These are phyloP conservation scores for Lasiurus borealis DNA, from an alignment of 2,113 vertebrate species.

Conservation along the genomic window DNA sequence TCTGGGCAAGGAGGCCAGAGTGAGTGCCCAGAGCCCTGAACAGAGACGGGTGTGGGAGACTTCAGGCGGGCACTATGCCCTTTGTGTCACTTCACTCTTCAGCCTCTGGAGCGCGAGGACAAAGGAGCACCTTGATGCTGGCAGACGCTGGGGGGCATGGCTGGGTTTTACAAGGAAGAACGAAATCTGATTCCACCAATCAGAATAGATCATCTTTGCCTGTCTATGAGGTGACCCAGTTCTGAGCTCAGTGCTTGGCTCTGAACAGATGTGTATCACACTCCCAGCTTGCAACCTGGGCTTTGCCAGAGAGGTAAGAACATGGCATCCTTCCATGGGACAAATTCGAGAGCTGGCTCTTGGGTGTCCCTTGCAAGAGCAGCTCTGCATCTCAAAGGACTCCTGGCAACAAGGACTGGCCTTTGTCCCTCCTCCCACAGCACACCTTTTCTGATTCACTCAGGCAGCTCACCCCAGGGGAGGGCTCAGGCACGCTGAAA, in stretches of 20 bases:
- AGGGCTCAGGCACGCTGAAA: fast-evolving
- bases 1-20: background rate
- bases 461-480: background rate
- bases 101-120: constrained; percentile 1
- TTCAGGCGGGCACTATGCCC: background rate
- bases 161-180: constrained; percentile 63
- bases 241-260: constrained; percentile 36
- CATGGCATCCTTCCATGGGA: background rate
- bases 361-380: background rate
- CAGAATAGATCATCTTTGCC: background rate
- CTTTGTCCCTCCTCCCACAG: background rate
- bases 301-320: constrained; percentile 12
- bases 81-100: background rate
- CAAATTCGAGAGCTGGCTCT: background rate
- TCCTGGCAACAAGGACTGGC: background rate
- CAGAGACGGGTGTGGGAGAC: background rate
- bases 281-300: background rate
- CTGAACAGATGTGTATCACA: background rate
- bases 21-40: background rate
- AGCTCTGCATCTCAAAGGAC: background rate
- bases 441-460: background rate
- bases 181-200: constrained; percentile 49
- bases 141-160: background rate
- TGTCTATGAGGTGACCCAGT: constrained; percentile 64
- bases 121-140: constrained; percentile 57